phyloP scores from a whole-genome alignment of 2,113 vertebrate species.

The Fulmarus glacialis region DNA sequence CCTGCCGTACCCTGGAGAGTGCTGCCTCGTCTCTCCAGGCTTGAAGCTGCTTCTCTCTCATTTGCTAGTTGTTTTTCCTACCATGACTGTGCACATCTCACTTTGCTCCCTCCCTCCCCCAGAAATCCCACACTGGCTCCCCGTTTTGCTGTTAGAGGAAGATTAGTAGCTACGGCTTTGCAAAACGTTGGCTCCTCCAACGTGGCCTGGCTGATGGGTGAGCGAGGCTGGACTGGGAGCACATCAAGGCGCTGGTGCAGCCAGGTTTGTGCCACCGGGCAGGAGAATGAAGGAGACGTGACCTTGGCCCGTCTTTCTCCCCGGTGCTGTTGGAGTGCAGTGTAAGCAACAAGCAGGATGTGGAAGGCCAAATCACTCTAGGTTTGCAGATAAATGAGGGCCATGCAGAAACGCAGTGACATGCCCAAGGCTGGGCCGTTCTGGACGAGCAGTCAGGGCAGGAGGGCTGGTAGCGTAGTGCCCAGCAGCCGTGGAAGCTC shows the following conservation, averaged over 20 bases:
- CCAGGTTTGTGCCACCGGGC: neutral
- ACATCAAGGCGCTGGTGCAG: accelerated
- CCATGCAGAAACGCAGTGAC: neutral
- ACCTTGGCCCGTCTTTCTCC: neutral
- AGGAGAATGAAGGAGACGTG: neutral
- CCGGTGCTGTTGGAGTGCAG: neutral
- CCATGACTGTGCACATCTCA: conserved; percentile 3
- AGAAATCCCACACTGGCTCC: neutral
- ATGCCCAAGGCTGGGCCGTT: neutral
- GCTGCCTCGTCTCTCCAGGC: neutral
- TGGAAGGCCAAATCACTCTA: neutral
- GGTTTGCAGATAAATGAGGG: neutral
- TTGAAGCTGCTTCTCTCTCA: neutral
- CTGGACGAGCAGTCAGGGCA: neutral
- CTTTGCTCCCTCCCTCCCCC: neutral
- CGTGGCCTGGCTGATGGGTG: neutral
- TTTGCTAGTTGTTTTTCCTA: neutral
- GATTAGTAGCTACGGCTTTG: neutral
- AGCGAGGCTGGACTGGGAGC: neutral
- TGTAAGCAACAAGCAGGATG: accelerated
- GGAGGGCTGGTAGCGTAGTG: neutral
- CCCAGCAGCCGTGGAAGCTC: neutral
- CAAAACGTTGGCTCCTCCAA: accelerated
- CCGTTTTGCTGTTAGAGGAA: neutral
- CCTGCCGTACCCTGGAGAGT: neutral